Evolutionary conservation across 1,140 invertebrate genomes (phyloP), one percentile per base, ranked within the genome.

Genomic region (Plectus sambesii): DNA sequence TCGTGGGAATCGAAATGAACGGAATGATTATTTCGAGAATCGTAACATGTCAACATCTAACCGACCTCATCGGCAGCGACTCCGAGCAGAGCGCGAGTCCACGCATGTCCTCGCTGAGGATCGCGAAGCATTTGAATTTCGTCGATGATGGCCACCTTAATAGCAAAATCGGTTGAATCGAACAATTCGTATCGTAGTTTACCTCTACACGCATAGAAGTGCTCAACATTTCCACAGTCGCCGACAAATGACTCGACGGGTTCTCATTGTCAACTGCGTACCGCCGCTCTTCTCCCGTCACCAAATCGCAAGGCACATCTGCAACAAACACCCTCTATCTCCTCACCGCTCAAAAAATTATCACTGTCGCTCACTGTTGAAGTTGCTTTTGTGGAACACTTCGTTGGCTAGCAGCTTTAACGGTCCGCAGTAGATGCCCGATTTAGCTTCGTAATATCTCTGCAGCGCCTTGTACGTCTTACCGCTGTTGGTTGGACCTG

Each of bases 71-170:
- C 59, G 23, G 62, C 52, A 37, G 63, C 57, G 29, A 52, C 53
- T 63, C 85, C 87, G 42, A 92, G 74, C 22, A 92, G 74, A n/a
- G 92, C 90, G 71, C 92, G 78, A 0, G 89, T 96, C 92, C 92
- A 99, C 0, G 94, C 93, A 90, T 92, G 97, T 0, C 93, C 94
- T 70, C 94, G 73, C 49, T 79, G 76, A 19, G 74, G 72, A 73
- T 99, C 94, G 54, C 79, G 79, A 17, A 98, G 78, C 79, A 97
- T 84, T 76, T 99, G 94, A 68, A 99, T 93, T 79, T 99, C 94
- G 77, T 98, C 94, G 60, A 99, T 92, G 29, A 98, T 80, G 41
- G 87, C 92, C 42, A 98, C 85, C 73, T n/a, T n/a, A n/a, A n/a
- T n/a, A n/a, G n/a, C n/a, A n/a, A n/a, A n/a, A n/a, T n/a, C n/a